A percentile compares a stretch with the other conserved stretches of the same genome.
Evolutionary conservation across 2,888 invertebrate genomes (phyloP).

Genomic region (Sphaerophoria taeniata): DNA sequence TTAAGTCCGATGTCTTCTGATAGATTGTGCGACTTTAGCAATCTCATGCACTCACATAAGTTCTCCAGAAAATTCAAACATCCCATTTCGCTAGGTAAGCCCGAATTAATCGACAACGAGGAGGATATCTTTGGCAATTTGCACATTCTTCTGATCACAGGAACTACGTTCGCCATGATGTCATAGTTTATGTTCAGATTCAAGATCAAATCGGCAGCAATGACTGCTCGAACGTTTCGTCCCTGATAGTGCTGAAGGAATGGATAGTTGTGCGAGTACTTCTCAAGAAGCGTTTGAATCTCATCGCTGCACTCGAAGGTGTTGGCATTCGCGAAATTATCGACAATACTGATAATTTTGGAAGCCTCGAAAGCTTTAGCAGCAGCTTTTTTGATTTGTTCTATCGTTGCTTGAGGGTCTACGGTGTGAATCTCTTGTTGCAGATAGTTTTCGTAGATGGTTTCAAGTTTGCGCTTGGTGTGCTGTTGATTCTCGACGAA

Average conservation of each 20-base stretch:
- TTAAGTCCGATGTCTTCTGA: constrained; percentile 74
- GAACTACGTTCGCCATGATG: constrained; percentile 79
- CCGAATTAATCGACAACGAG: constrained; percentile 61
- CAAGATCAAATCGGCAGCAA: constrained; percentile 81
- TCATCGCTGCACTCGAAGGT: constrained; percentile 77
- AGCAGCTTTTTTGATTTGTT: constrained; percentile 84
- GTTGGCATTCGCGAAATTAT: constrained; percentile 84
- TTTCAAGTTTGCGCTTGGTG: constrained; percentile 79
- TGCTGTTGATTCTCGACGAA: constrained; percentile 87
- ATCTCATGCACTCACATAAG: constrained; percentile 80
- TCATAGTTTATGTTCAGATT: constrained; percentile 81
- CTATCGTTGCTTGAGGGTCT: constrained; percentile 78
- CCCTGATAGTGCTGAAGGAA: constrained; percentile 80
- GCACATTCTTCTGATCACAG: constrained; percentile 79
- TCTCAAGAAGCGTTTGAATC: constrained; percentile 77
- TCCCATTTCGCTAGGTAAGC: constrained; percentile 78
- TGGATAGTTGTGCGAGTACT: constrained; percentile 78
- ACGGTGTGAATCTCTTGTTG: constrained; percentile 75
- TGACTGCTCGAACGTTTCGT: constrained; percentile 78
- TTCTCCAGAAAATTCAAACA: constrained; percentile 78
- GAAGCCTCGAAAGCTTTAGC: constrained; percentile 85
- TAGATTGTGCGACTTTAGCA: constrained; percentile 75
- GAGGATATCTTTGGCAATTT: constrained; percentile 67
- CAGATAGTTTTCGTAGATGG: constrained; percentile 80
- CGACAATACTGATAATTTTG: constrained; percentile 85